Percentiles rank a stretch among this genome's conserved stretches.
phyloP scores from a whole-genome alignment of 2,888 invertebrate genomes.

The Embidobia sp. region DNA sequence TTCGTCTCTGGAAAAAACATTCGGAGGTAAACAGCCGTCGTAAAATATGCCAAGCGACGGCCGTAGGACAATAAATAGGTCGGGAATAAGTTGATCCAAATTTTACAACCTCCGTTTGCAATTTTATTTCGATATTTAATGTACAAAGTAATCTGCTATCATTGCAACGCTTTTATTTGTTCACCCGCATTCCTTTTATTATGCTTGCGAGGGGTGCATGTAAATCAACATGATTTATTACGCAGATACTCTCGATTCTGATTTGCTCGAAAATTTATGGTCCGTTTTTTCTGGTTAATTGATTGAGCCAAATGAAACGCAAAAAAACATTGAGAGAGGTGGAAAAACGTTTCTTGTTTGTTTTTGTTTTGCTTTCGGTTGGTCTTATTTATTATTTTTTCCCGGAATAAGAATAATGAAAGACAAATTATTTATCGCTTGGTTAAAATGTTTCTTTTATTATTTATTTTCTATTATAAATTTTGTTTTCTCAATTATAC shows the following conservation, averaged over 20 bases:
- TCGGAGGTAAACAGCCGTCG: slow-evolving; percentile 18
- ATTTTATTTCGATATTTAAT: slow-evolving; percentile 51
- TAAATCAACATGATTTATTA: slow-evolving; percentile 45
- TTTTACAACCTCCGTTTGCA: slow-evolving; percentile 35
- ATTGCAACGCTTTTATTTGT: slow-evolving; percentile 15
- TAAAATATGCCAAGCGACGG: slow-evolving; percentile 43
- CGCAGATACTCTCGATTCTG: slow-evolving; percentile 36
- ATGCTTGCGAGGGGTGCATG: slow-evolving; percentile 21
- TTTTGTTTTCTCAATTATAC: no score
- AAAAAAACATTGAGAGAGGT: neutral
- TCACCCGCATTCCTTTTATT: slow-evolving; percentile 8
- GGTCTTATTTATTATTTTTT: no score
- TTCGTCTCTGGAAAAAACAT: slow-evolving; percentile 17
- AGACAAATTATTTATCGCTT: no score
- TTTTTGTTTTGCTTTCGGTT: neutral
- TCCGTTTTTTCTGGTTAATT: slow-evolving; percentile 23
- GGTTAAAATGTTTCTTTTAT: no score
- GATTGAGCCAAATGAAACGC: slow-evolving; percentile 24
- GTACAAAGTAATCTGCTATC: slow-evolving; percentile 36
- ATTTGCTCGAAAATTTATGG: slow-evolving; percentile 37
- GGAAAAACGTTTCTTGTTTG: neutral
- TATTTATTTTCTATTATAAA: no score
- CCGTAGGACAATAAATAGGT: slow-evolving; percentile 34
- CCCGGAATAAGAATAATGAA: no score
- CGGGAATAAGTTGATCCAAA: slow-evolving; percentile 32